phyloP scores from a whole-genome alignment of 2,113 vertebrate genomes.

The Connochaetes taurinus region DNA sequence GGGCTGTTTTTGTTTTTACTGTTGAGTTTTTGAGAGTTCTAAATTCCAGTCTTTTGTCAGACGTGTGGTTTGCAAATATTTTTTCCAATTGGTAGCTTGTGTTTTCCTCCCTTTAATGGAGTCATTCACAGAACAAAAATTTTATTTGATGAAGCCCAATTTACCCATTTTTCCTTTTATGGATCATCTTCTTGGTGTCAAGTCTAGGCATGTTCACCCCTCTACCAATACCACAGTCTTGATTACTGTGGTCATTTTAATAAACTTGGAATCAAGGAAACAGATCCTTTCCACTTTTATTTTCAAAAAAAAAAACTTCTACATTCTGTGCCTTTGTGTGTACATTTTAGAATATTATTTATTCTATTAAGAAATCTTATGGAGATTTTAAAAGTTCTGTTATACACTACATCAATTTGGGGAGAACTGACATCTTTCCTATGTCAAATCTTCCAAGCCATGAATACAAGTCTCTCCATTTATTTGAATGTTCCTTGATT shows the following conservation, averaged over 20 bases:
- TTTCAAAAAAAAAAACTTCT: neutral
- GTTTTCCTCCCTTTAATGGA: neutral
- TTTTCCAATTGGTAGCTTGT: neutral
- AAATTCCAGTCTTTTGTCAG: neutral
- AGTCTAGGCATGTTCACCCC: neutral
- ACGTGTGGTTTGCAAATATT: neutral
- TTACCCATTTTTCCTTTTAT: neutral
- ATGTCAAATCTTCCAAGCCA: neutral
- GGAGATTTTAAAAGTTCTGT: neutral
- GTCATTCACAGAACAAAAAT: neutral
- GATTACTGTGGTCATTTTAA: neutral
- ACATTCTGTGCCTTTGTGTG: neutral
- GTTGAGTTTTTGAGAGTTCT: neutral
- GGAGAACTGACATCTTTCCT: neutral
- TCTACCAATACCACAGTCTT: neutral
- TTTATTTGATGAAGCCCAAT: neutral
- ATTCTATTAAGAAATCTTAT: neutral
- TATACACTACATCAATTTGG: neutral
- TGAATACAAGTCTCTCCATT: neutral
- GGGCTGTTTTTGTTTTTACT: neutral
- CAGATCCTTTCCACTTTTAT: neutral
- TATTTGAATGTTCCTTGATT: neutral
- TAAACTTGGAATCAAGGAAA: neutral
- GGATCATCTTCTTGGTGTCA: neutral
- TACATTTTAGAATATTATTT: neutral